Evolutionary conservation across 2,888 invertebrate species (phyloP).

Genomic region (Pseudanteris insignis): DNA sequence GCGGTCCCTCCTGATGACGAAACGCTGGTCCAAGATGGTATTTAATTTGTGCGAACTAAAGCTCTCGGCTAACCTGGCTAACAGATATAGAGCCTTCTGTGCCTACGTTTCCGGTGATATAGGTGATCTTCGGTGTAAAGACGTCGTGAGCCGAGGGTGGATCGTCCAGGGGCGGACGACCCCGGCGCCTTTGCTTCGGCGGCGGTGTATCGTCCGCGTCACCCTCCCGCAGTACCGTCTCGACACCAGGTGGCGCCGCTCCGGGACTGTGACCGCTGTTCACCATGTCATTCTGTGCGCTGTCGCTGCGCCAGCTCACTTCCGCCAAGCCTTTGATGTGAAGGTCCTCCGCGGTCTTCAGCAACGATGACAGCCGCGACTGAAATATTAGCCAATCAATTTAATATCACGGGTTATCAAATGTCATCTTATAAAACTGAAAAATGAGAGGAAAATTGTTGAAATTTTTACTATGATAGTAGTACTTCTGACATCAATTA

Average conservation of each 20-base stretch:
- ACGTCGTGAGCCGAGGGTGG: constrained; percentile 68
- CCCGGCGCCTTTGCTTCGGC: constrained; percentile 72
- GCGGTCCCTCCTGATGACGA: constrained; percentile 29
- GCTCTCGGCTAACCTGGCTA: constrained; percentile 49
- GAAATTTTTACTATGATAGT: too few species aligned
- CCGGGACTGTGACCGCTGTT: constrained; percentile 62
- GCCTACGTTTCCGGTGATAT: constrained; percentile 66
- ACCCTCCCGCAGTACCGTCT: constrained; percentile 61
- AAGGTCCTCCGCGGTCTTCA: constrained; percentile 92
- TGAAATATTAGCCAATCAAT: too few species aligned
- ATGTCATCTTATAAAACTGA: too few species aligned
- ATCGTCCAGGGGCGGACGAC: constrained; percentile 75
- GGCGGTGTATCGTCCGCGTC: constrained; percentile 62
- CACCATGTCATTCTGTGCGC: constrained; percentile 57
- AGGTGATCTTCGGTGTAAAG: constrained; percentile 69
- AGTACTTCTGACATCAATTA: too few species aligned
- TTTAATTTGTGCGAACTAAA: constrained; percentile 35
- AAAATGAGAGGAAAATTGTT: too few species aligned
- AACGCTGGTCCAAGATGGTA: constrained; percentile 37
- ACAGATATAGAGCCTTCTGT: constrained; percentile 48
- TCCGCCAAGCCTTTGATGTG: constrained; percentile 92
- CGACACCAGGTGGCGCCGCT: constrained; percentile 59
- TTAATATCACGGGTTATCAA: too few species aligned
- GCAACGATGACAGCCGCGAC: constrained; percentile 85
- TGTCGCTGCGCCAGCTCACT: constrained; percentile 79